Evolutionary conservation across 2,113 vertebrate genomes (phyloP).

Genomic region (Terrapene triunguis): DNA sequence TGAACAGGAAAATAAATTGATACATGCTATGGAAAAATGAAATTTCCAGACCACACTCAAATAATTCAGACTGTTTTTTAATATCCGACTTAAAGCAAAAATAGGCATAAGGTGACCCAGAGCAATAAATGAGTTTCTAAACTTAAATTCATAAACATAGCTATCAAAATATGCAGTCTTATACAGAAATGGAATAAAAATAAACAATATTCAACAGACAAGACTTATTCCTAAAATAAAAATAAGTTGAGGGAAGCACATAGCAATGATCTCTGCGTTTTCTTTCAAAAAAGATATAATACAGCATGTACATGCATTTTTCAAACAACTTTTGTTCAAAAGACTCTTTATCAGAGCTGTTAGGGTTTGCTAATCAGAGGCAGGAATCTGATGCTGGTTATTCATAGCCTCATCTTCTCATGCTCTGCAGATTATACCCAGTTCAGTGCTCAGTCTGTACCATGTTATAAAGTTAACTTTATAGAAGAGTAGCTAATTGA

Average conservation of each 20-base stretch:
- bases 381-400: not conserved
- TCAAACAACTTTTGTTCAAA: not conserved
- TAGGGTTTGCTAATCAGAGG: not conserved
- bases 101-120: not conserved
- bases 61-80: not conserved
- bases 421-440: not conserved
- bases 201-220: not conserved
- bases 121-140: not conserved
- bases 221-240: not conserved
- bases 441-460: not conserved
- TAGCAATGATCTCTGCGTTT: not conserved
- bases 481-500: not conserved
- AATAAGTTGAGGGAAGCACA: not conserved
- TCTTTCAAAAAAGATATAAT: not conserved
- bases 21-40: not conserved
- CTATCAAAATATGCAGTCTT: not conserved
- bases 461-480: not conserved
- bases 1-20: not conserved
- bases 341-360: not conserved
- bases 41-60: not conserved
- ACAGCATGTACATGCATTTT: accelerated
- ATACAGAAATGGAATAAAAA: not conserved
- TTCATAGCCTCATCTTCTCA: not conserved
- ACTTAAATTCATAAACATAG: not conserved
- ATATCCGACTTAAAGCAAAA: not conserved